Percentiles rank a stretch among this genome's conserved stretches.
Conservation (phyloP, 2,888 invertebrate genomes). For the Romanomermis culicivorax region DNA sequence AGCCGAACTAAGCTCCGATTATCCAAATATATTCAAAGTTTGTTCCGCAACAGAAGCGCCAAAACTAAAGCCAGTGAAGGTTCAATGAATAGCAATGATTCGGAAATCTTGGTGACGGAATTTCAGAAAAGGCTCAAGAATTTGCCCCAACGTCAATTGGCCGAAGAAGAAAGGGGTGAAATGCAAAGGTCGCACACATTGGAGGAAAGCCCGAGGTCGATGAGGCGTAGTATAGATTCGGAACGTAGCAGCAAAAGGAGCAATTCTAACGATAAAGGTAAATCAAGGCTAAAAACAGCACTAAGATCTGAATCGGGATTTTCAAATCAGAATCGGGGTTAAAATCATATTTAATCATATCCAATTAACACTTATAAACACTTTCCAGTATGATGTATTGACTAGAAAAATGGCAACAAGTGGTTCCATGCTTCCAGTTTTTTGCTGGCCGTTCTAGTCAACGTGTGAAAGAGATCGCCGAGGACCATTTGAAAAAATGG, state of each 20-base stretch:
- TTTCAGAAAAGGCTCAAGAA: constrained; percentile 26
- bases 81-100: constrained; percentile 13
- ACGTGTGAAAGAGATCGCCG: no score
- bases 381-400: no score
- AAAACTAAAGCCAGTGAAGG: not conserved
- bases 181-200: constrained; percentile 1
- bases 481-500: no score
- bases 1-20: constrained; percentile 17
- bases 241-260: not conserved
- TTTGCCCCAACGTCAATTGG: constrained; percentile 9
- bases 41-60: constrained; percentile 16
- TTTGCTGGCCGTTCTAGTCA: no score
- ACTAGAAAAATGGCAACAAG: no score
- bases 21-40: constrained; percentile 25
- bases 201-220: constrained; percentile 1
- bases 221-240: not conserved
- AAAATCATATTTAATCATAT: no score
- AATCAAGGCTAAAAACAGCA: no score
- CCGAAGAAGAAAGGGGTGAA: not conserved
- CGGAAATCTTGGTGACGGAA: constrained; percentile 24
- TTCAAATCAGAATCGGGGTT: no score
- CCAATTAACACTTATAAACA: no score
- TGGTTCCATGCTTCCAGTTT: no score
- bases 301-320: no score
- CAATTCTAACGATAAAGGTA: not conserved